These are phyloP conservation scores for Diplosoma virens DNA, from an alignment of 23 tunicate genomes.

Conservation along the genomic window DNA sequence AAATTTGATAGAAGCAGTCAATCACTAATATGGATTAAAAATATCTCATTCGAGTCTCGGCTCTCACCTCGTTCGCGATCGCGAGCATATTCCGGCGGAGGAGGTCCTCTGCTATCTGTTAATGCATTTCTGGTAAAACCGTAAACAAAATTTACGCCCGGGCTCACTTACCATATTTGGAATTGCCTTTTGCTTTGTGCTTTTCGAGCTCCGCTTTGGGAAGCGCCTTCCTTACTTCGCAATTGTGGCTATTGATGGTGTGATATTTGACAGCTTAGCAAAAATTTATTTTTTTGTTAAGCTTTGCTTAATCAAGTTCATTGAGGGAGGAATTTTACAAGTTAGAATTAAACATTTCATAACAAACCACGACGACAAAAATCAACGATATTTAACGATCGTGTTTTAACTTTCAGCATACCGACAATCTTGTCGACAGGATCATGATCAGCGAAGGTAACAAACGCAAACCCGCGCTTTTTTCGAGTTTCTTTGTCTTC, in stretches of 20 bases:
- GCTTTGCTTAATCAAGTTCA: too few species aligned
- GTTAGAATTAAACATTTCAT: too few species aligned
- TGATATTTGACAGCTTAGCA: slow-evolving; percentile 76
- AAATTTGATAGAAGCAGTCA: neutral
- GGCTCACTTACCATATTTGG: neutral
- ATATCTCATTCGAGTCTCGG: neutral
- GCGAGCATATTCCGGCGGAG: slow-evolving; percentile 68
- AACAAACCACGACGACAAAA: too few species aligned
- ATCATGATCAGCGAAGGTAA: slow-evolving; percentile 93
- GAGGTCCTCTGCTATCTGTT: slow-evolving; percentile 40
- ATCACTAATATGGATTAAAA: neutral
- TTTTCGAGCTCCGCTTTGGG: slow-evolving; percentile 92
- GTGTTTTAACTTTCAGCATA: too few species aligned
- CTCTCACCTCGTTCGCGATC: slow-evolving; percentile 57
- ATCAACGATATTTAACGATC: too few species aligned
- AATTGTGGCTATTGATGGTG: slow-evolving; percentile 85
- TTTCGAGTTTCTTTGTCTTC: slow-evolving; percentile 73
- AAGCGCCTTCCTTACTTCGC: slow-evolving; percentile 93
- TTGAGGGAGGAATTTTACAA: too few species aligned
- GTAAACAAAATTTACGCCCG: neutral
- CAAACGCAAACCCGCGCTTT: slow-evolving; percentile 92
- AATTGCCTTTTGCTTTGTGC: slow-evolving; percentile 40
- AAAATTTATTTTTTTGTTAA: too few species aligned
- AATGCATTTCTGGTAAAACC: neutral
- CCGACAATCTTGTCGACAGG: slow-evolving; percentile 95